These are phyloP conservation scores for Phainopepla nitens DNA, from an alignment of 2,113 vertebrate species.

Conservation along the genomic window DNA sequence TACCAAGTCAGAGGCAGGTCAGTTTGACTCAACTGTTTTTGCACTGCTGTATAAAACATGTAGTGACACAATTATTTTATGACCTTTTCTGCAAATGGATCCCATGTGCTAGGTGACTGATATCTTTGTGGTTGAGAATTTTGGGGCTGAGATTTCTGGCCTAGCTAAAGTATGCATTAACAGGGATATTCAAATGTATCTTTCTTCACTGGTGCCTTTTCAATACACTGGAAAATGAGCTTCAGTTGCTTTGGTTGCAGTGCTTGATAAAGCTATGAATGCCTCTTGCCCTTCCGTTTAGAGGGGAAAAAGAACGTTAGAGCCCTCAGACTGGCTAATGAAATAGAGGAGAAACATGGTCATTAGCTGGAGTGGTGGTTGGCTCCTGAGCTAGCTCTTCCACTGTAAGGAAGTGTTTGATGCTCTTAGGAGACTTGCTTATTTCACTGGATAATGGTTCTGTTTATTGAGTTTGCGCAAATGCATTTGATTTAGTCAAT, in stretches of 20 bases:
- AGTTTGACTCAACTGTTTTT: background rate
- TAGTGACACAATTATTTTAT: background rate
- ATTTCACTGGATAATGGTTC: slow-evolving; percentile 40
- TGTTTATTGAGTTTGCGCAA: slow-evolving; percentile 58
- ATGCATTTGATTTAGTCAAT: slow-evolving; percentile 58
- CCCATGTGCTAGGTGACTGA: background rate
- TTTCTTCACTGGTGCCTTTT: slow-evolving; percentile 31
- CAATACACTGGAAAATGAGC: slow-evolving; percentile 42
- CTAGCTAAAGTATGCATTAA: background rate
- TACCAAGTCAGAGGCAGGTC: background rate
- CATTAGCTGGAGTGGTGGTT: slow-evolving; percentile 3
- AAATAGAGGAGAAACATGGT: background rate
- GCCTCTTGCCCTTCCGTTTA: background rate
- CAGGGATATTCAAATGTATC: slow-evolving; percentile 8
- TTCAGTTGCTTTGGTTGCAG: slow-evolving; percentile 25
- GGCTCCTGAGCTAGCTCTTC: slow-evolving; percentile 4
- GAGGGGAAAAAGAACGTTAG: background rate
- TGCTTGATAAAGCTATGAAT: background rate
- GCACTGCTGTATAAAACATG: background rate
- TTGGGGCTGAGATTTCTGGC: background rate
- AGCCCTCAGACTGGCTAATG: background rate
- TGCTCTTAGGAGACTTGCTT: slow-evolving; percentile 36
- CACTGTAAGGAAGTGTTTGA: background rate
- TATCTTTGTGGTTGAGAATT: background rate
- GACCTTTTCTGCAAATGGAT: background rate